Evolutionary conservation across 2,797 vertebrate species (phyloP), one percentile per base, ranked within the genome.

Genomic region (Smutsia gigantea): DNA sequence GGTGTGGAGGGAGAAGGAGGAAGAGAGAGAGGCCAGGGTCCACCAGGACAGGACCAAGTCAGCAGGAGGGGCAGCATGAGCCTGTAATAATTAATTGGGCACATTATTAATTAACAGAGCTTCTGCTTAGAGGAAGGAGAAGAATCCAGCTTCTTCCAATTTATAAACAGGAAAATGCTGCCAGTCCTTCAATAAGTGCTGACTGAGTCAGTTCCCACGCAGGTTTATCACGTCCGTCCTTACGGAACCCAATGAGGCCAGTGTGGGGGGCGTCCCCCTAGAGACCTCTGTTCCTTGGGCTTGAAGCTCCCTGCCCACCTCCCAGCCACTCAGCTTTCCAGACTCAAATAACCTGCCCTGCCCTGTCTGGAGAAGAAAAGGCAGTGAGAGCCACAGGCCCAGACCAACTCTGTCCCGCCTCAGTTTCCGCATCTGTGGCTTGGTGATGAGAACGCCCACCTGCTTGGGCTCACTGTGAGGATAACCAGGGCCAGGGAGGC

Each of bases 81-180:
- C n/a, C 39, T 1, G 3, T 25, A 5, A 46, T 42, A 15, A 72
- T 49, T 55, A 85, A 37, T 5, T 5, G 31, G 83, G 74, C n/a
- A 27, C 31, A 55, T 3, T 3, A 69, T 95, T 85, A 96, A 87
- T 92, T 91, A 90, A 96, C 63, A 46, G 77, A 34, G 34, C 55
- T 61, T 79, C 72, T 34, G 59, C 61, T 27, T 19, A n/a, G 29
- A 85, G 79, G 10, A 34, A 75, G 64, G 29, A 77, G 74, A 37
- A 49, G 37, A 90, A 57, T 21, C 7, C 15, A 5, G 68, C 61
- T 63, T 29, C 83, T 46, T 15, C 77, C 29, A 25, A 51, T 4
- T 12, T 15, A 4, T 2, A 14, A 15, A 17, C 1, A 15, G 64
- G 17, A 10, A 37, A 2, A 1, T 0, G 15, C 29, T 3, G 37